Evolutionary conservation across 2,888 invertebrate species (phyloP).

Genomic region (Diplazon laetatorius): DNA sequence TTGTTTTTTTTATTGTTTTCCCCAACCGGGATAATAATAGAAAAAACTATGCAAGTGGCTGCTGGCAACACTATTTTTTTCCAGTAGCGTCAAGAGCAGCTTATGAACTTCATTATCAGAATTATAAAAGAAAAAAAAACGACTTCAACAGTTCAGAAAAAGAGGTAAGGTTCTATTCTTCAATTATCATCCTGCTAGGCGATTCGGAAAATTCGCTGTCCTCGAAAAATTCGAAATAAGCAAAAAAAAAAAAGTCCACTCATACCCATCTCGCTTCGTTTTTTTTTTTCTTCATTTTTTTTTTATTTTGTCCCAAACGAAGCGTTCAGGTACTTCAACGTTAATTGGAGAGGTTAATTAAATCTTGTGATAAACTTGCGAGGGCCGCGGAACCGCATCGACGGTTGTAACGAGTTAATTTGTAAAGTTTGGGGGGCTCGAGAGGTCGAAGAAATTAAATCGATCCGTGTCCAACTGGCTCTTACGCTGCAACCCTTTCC

Average conservation of each 20-base stretch:
- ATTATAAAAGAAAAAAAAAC: neutral
- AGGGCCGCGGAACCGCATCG: constrained; percentile 30
- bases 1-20: neutral
- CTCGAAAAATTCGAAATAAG: constrained; percentile 60
- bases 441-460: constrained; percentile 64
- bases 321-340: constrained; percentile 40
- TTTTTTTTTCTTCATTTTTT: no score
- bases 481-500: constrained; percentile 5
- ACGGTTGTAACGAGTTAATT: constrained; percentile 66
- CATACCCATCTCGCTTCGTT: constrained; percentile 14
- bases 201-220: constrained; percentile 9
- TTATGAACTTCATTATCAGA: no score
- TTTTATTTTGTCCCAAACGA: constrained; percentile 41
- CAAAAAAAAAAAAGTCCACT: constrained; percentile 46
- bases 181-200: neutral
- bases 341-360: constrained; percentile 72
- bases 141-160: neutral
- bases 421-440: constrained; percentile 60
- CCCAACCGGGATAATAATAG: no score
- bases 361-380: constrained; percentile 70
- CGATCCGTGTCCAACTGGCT: constrained; percentile 49
- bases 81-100: neutral
- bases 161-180: neutral
- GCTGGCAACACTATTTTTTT: no score
- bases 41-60: no score